Evolutionary conservation across 2,797 vertebrate species (phyloP), one percentile per base, ranked within the genome.

Genomic region (Perodicticus potto): DNA sequence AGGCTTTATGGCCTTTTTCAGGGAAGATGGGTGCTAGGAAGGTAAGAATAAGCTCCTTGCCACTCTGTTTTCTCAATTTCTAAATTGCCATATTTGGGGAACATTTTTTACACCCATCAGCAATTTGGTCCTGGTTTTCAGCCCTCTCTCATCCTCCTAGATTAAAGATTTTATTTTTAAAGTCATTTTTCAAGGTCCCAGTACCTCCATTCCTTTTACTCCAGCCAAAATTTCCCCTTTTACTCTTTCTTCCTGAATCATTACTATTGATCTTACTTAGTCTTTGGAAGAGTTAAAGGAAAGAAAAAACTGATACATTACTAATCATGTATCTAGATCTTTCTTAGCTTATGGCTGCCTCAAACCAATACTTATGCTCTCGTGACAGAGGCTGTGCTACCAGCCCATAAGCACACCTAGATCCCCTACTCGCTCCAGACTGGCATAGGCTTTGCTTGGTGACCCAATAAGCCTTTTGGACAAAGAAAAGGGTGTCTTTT

Each of bases 41-140:
- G 22, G 0, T 84, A 13, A 69, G 2, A 5, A 7, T 25, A 6
- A 1, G 0, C 19, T 43, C 40, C 10, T 3, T 84, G 49, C 14
- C 10, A 59, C 25, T 45, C 17, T 69, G 12, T 43, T 84, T 43
- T 63, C 49, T 32, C 25, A n/a, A 16, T 32, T 74, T 89, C 23
- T 10, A 45, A 45, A 3, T 7, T 61, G n/a, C 5, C 10, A 53
- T 43, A 16, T 14, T 57, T 89, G 37, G 2, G 49, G 32, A 69
- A 3, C 4, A 19, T 59, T 57, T 43, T 5, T 14, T n/a, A 9
- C 16, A 73, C 14, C 1, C 10, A 69, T 32, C 34, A 57, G 12
- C 11, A 29, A 5, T 37, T 70, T 86, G 55, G 13, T 83, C 6
- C 12, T 40, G 17, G 9, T 59, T 49, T 7, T 72, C 3, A 74